A percentile compares a stretch with the other conserved stretches of the same genome.
phyloP scores from a whole-genome alignment of 2,888 invertebrate species.

The Limenitis camilla region DNA sequence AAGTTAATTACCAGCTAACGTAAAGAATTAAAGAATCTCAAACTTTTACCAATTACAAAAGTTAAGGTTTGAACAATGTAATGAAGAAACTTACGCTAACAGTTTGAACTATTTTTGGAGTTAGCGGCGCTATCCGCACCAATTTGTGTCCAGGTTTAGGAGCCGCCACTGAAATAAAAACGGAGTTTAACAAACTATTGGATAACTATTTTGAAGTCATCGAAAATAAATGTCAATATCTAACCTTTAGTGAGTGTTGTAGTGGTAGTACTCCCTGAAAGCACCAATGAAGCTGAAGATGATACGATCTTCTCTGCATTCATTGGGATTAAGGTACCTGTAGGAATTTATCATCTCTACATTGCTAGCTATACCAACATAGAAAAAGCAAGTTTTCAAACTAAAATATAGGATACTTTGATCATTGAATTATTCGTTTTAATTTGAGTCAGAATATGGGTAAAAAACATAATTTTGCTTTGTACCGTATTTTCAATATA shows the following conservation, averaged over 20 bases:
- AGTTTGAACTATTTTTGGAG: slow-evolving; percentile 9
- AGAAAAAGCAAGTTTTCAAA: too few relatives aligned
- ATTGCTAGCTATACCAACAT: neutral
- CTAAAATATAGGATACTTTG: neutral
- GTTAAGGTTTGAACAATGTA: too few relatives aligned
- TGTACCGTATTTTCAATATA: too few relatives aligned
- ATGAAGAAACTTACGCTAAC: slow-evolving; percentile 37
- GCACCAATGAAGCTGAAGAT: slow-evolving; percentile 43
- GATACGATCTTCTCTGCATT: slow-evolving; percentile 38
- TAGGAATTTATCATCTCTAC: slow-evolving; percentile 1
- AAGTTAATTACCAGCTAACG: too few relatives aligned
- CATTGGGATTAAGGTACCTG: slow-evolving; percentile 57
- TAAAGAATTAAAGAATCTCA: too few relatives aligned
- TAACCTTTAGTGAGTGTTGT: slow-evolving; percentile 36
- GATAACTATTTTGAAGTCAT: too few relatives aligned
- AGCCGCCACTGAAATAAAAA: slow-evolving; percentile 29
- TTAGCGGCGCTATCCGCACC: slow-evolving; percentile 55
- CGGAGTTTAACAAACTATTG: too few relatives aligned
- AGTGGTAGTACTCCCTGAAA: slow-evolving; percentile 24
- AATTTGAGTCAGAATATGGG: neutral
- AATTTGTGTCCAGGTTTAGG: slow-evolving; percentile 50
- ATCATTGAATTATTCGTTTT: neutral
- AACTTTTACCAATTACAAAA: too few relatives aligned
- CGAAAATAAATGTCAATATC: slow-evolving; percentile 6
- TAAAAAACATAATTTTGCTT: too few relatives aligned